phyloP scores from a whole-genome alignment of 2,888 invertebrate genomes.

The Eilema caniola region DNA sequence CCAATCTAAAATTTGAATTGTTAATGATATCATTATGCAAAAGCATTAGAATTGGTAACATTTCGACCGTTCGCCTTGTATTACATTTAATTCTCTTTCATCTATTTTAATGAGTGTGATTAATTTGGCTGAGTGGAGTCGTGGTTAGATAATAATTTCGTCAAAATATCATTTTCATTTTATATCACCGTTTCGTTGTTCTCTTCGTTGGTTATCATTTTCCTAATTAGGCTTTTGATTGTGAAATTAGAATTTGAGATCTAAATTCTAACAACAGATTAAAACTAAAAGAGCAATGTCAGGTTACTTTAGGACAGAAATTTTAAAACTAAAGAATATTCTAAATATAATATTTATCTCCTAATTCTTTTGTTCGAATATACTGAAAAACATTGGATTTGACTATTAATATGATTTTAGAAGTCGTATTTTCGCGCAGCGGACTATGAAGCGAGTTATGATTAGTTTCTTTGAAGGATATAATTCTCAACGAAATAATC shows the following conservation, averaged over 20 bases:
- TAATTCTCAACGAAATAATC: too few species aligned
- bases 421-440: too few species aligned
- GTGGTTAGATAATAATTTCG: background rate
- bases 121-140: conserved; percentile 9
- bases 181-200: background rate
- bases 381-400: too few species aligned
- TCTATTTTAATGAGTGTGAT: conserved; percentile 22
- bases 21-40: conserved; percentile 15
- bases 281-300: background rate
- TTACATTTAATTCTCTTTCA: conserved; percentile 11
- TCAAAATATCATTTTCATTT: background rate
- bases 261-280: background rate
- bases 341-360: background rate
- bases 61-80: conserved; percentile 8
- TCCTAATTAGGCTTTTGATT: background rate
- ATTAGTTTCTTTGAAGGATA: too few species aligned
- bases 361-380: too few species aligned
- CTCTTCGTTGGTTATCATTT: background rate
- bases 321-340: background rate
- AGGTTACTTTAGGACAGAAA: background rate
- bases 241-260: background rate
- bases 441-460: too few species aligned
- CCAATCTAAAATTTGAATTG: conserved; percentile 16
- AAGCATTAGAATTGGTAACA: conserved; percentile 13
- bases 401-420: too few species aligned